phyloP scores from a whole-genome alignment of 1,140 invertebrate genomes.

The Diprion similis region DNA sequence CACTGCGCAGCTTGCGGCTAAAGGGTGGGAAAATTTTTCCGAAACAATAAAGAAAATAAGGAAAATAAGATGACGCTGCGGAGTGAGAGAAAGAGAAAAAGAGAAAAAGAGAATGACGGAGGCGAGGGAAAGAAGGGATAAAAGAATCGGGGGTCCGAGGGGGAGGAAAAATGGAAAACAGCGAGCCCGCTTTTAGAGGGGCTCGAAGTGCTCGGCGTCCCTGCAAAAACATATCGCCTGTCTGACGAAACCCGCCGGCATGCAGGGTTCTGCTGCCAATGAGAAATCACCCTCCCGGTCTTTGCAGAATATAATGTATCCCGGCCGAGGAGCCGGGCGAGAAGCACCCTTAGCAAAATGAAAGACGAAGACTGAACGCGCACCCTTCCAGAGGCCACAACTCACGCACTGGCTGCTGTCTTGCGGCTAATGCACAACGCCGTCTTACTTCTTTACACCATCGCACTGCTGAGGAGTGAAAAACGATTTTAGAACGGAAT shows the following conservation, averaged over 20 bases:
- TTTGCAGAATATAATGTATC: constrained; percentile 5
- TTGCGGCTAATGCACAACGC: constrained; percentile 2
- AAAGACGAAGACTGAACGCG: constrained; percentile 1
- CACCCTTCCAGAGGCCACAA: not conserved
- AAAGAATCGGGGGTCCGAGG: no score
- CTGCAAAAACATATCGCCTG: constrained; percentile 3
- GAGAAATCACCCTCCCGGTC: not conserved
- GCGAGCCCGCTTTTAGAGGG: not conserved
- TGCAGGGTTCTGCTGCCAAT: not conserved
- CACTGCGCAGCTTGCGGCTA: not conserved
- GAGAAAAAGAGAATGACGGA: not conserved
- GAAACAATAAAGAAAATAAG: not conserved
- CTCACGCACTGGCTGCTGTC: not conserved
- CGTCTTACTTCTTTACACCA: not conserved
- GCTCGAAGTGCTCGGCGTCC: not conserved
- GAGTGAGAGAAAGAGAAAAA: not conserved
- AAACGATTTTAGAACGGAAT: no score
- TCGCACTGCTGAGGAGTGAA: no score
- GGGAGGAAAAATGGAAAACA: not conserved
- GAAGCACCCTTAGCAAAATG: constrained; percentile 1
- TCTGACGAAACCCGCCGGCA: not conserved
- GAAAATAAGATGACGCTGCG: not conserved
- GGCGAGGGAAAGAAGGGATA: no score
- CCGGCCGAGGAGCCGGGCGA: no score
- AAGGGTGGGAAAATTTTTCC: no score